These are phyloP conservation scores for Aptenodytes forsteri DNA, from an alignment of 2,113 vertebrate species.

Conservation along the genomic window DNA sequence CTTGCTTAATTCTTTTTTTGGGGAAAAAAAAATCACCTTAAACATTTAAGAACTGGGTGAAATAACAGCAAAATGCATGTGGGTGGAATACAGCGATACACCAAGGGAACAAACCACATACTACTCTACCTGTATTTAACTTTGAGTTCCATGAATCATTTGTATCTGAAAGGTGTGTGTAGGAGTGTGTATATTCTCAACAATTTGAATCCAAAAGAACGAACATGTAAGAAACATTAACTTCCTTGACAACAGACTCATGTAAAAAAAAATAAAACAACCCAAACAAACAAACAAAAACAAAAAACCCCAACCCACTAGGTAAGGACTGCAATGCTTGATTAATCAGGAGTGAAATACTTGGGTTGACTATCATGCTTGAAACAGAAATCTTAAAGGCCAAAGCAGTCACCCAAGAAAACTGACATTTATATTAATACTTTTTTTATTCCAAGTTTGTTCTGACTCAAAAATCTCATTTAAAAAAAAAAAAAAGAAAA, in stretches of 20 bases:
- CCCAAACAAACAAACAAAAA: neutral
- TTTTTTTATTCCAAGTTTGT: neutral
- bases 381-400: neutral
- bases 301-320: neutral
- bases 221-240: neutral
- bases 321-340: neutral
- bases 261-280: neutral
- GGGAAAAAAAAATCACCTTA: neutral
- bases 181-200: neutral
- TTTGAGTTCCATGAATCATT: neutral
- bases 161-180: neutral
- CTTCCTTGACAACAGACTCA: neutral
- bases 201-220: neutral
- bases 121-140: neutral
- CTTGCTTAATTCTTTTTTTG: neutral
- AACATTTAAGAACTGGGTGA: neutral
- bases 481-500: neutral
- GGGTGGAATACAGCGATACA: neutral
- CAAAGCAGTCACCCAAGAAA: constrained; percentile 1
- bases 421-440: neutral
- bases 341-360: neutral
- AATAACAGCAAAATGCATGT: neutral
- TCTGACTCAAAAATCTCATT: neutral
- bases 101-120: neutral
- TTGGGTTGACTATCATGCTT: neutral